Evolutionary conservation across 2,113 vertebrate genomes (phyloP), one percentile per base, ranked within the genome.

Genomic region (Corythoichthys intestinalis): DNA sequence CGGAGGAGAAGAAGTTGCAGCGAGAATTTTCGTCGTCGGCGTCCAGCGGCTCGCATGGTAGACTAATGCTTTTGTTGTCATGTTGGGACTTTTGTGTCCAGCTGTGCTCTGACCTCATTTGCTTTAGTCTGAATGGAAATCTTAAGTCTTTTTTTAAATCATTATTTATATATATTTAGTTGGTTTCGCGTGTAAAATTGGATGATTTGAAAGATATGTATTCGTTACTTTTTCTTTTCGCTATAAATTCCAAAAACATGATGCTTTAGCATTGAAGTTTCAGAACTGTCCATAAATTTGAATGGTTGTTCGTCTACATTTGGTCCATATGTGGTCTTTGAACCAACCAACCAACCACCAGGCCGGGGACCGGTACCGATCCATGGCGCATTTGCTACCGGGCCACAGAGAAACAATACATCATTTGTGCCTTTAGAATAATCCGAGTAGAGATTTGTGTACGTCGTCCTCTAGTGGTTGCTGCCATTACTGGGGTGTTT

Each of bases 71-170:
- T 17, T 2, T 70, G 56, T 56, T n/a, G 0, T 15, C 13, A 11
- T 20, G 15, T 4, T 11, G 37, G 10, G 39, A 60, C 35, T 60
- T 50, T 77, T 83, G 62, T 47, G 75, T 73, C 81, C 86, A 81
- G 78, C 85, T 84, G 83, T 79, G 80, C 66, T 11, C 38, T 83
- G 88, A 90, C 86, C 83, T 83, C 77, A 66, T 85, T 85, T 72
- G 35, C 53, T 69, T 60, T 71, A 61, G 69, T 79, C 71, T 4
- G 62, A 37, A 62, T 46, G 54, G 20, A 70, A 20, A 59, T 67
- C 50, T 82, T 50, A 35, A 1, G 20, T 28, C 20, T 28, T 28
- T 28, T 28, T 28, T 28, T 1, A 28, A 28, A 28, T 28, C 20
- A 28, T 28, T 28, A 28, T 28, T 28, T 28, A 28, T 28, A 28